Percentiles rank a stretch among this genome's conserved stretches.
phyloP scores from a whole-genome alignment of 1,140 invertebrate genomes.

The Ptiloglossa arizonensis region DNA sequence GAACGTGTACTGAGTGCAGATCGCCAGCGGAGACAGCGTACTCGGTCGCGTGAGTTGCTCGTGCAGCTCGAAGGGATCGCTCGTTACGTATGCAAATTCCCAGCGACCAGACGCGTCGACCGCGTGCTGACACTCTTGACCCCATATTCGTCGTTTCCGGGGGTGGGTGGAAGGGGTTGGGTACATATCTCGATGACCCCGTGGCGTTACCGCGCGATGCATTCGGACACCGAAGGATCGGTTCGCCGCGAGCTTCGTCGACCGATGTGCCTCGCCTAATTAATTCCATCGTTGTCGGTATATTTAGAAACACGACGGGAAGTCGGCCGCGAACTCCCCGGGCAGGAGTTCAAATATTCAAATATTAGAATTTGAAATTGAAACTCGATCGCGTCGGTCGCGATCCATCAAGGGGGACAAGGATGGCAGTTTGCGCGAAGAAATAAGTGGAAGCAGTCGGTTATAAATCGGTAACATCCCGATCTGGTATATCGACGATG shows the following conservation, averaged over 20 bases:
- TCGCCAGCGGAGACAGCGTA: background rate
- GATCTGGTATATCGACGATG: no score
- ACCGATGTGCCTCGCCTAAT: background rate
- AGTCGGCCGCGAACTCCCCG: background rate
- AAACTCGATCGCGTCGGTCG: no score
- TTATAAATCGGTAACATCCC: no score
- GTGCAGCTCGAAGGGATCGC: background rate
- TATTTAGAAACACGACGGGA: background rate
- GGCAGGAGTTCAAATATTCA: no score
- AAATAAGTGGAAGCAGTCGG: no score
- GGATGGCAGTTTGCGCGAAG: no score
- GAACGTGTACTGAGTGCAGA: slow-evolving; percentile 32
- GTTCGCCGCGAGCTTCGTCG: background rate
- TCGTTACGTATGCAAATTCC: slow-evolving; percentile 62
- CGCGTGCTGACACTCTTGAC: slow-evolving; percentile 53
- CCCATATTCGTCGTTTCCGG: slow-evolving; percentile 33
- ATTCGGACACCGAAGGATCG: no score
- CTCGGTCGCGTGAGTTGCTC: slow-evolving; percentile 16
- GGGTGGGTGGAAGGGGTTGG: no score
- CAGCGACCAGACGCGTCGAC: slow-evolving; percentile 32
- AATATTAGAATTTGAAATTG: no score
- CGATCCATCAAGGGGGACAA: no score
- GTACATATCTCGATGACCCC: slow-evolving; percentile 30
- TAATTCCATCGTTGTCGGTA: background rate
- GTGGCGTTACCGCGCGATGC: background rate